These are phyloP conservation scores for Globodera rostochiensis DNA, from an alignment of 1,140 invertebrate genomes.

Conservation along the genomic window DNA sequence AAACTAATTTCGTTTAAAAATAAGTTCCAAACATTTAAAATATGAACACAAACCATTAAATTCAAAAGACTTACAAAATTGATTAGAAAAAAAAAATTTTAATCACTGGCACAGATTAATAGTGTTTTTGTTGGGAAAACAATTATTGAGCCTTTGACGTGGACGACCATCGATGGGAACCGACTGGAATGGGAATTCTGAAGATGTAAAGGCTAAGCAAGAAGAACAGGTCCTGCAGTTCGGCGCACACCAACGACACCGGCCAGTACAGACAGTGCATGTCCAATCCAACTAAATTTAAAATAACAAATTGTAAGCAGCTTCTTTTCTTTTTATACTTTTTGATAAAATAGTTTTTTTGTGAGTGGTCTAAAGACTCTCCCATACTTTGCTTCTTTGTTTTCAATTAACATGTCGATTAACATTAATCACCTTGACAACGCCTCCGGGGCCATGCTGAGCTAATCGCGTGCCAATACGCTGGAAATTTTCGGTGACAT, in stretches of 20 bases:
- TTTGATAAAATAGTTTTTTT: no score
- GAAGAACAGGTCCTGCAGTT: conserved; percentile 25
- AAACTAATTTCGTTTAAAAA: no score
- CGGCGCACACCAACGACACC: conserved; percentile 2
- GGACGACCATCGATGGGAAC: background rate
- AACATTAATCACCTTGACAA: conserved; percentile 8
- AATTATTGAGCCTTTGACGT: background rate
- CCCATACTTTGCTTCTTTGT: no score
- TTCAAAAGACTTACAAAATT: no score
- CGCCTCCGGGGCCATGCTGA: conserved; percentile 20
- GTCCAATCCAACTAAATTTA: conserved; percentile 15
- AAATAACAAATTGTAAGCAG: background rate
- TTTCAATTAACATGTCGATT: no score
- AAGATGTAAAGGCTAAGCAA: background rate
- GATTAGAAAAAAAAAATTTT: no score
- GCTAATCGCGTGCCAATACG: conserved; percentile 29
- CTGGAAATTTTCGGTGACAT: background rate
- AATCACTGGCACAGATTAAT: no score
- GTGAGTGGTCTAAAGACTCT: no score
- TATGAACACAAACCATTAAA: no score
- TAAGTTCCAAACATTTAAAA: no score
- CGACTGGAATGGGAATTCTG: background rate
- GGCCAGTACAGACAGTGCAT: conserved; percentile 9
- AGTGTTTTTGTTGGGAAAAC: background rate
- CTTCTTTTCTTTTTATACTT: background rate